These are phyloP conservation scores for Nesometra sesokonis DNA, from an alignment of 35 echinoderm and acorn worm species.

Conservation along the genomic window DNA sequence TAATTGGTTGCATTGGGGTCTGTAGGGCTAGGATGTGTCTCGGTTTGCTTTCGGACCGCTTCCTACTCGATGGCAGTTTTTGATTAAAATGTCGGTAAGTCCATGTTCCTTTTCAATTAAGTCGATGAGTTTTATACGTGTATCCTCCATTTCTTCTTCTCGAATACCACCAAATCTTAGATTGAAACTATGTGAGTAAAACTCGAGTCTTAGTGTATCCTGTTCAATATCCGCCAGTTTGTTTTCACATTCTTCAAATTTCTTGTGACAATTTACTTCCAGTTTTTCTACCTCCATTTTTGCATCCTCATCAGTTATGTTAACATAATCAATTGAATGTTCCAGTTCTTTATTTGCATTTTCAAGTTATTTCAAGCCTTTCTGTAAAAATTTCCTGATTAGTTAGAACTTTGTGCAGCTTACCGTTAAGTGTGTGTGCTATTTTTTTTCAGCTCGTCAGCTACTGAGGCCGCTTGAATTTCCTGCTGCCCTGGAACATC, in stretches of 20 bases:
- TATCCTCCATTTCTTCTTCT: neutral
- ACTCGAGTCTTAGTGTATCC: neutral
- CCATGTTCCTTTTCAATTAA: neutral
- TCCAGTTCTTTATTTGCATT: slow-evolving; percentile 6
- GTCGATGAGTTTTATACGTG: neutral
- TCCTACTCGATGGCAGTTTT: slow-evolving; percentile 12
- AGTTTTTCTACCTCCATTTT: neutral
- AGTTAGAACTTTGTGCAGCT: neutral
- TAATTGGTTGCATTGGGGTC: neutral
- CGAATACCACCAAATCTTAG: slow-evolving; percentile 6
- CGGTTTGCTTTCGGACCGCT: neutral
- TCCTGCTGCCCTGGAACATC: too few relatives aligned
- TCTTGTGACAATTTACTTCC: neutral
- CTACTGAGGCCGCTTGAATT: too few relatives aligned
- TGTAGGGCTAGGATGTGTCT: slow-evolving; percentile 9
- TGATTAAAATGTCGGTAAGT: neutral
- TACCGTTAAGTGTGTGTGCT: neutral
- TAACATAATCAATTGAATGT: neutral
- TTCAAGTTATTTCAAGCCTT: neutral
- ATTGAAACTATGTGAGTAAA: neutral
- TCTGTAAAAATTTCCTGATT: neutral
- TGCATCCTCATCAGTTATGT: neutral
- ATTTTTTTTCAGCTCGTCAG: too few relatives aligned
- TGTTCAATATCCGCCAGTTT: neutral
- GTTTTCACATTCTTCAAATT: neutral